phyloP scores from a whole-genome alignment of 2,113 vertebrate species.

The Vulpes ferrilata region DNA sequence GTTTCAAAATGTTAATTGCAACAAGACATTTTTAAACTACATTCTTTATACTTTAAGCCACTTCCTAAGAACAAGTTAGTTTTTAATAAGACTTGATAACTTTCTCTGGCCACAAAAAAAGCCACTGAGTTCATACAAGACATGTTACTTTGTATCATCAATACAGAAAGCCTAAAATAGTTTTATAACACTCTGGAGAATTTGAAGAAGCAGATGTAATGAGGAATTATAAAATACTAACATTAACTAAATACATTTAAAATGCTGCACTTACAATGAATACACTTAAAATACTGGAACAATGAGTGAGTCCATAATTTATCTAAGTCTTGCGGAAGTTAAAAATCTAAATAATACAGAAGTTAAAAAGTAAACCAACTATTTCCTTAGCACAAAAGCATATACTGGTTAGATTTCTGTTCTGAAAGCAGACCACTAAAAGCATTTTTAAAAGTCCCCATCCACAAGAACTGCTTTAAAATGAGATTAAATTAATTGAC shows the following conservation, averaged over 20 bases:
- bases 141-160: not conserved
- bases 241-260: conserved; percentile 21
- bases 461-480: conserved; percentile 35
- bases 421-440: conserved; percentile 40
- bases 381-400: conserved; percentile 14
- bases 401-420: not conserved
- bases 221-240: conserved; percentile 23
- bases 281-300: not conserved
- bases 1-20: conserved; percentile 48
- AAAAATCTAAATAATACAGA: conserved; percentile 62
- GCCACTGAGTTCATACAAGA: not conserved
- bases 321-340: not conserved
- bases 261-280: not conserved
- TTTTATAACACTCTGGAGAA: not conserved
- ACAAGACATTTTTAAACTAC: not conserved
- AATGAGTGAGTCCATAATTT: not conserved
- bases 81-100: not conserved
- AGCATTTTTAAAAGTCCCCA: not conserved
- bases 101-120: not conserved
- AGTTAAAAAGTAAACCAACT: conserved; percentile 3
- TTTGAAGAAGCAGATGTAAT: not conserved
- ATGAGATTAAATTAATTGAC: conserved; percentile 33
- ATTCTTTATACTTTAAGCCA: not conserved
- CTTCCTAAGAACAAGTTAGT: not conserved
- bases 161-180: not conserved